These are phyloP conservation scores for Bubo bubo DNA, from an alignment of 2,113 vertebrate species.

Conservation along the genomic window DNA sequence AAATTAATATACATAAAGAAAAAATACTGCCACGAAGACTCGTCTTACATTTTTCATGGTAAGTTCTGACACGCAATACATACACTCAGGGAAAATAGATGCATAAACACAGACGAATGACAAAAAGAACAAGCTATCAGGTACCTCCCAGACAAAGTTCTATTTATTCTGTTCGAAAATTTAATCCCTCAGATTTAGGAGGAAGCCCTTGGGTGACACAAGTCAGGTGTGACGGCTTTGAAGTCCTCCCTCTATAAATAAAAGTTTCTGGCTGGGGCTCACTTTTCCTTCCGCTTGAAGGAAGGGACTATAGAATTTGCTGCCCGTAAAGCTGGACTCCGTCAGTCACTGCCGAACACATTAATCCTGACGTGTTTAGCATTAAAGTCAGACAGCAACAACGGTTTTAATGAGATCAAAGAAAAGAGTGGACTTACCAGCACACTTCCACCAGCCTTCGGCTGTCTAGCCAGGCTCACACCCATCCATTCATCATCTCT, in stretches of 20 bases:
- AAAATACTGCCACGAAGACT: neutral
- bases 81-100: neutral
- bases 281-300: neutral
- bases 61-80: neutral
- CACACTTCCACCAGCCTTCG: constrained; percentile 83
- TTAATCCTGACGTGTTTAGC: neutral
- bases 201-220: constrained; percentile 11
- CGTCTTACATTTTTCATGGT: neutral
- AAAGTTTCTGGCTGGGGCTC: neutral
- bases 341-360: neutral
- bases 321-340: neutral
- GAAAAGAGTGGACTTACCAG: constrained; percentile 80
- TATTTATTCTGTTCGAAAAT: neutral
- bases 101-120: neutral
- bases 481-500: constrained; percentile 97
- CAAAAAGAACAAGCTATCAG: neutral
- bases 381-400: neutral
- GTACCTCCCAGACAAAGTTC: neutral
- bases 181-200: constrained; percentile 10
- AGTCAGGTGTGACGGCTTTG: constrained; percentile 18
- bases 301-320: neutral
- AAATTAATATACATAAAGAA: neutral
- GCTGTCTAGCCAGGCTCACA: constrained; percentile 92
- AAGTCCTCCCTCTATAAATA: constrained; percentile 39
- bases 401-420: neutral